Percentiles rank a stretch among this genome's conserved stretches.
phyloP scores from a whole-genome alignment of 2,113 vertebrate genomes.

The Albula glossodonta region DNA sequence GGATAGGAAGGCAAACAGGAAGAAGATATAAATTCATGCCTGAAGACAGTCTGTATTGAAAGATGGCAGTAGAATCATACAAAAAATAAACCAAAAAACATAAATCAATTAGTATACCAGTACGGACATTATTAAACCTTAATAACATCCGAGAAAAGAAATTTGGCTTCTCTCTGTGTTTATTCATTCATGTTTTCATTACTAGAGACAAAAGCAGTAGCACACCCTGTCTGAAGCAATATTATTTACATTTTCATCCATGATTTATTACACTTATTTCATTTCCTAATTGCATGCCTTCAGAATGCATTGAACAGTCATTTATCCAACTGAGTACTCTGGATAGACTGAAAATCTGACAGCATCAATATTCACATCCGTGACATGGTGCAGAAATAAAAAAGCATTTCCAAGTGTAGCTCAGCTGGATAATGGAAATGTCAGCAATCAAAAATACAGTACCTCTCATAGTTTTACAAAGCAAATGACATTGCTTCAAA shows the following conservation, averaged over 20 bases:
- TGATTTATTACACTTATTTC: not conserved
- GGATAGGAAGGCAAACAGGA: constrained; percentile 54
- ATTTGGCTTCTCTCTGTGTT: constrained; percentile 71
- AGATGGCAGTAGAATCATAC: constrained; percentile 69
- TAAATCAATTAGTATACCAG: constrained; percentile 51
- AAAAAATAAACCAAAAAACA: constrained; percentile 43
- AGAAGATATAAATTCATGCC: constrained; percentile 60
- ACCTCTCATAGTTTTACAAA: not conserved
- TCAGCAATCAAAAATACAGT: not conserved
- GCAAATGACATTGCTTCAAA: constrained; percentile 57
- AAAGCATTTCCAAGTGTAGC: not conserved
- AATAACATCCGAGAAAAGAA: constrained; percentile 67
- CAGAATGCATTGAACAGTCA: not conserved
- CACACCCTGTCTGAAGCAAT: constrained; percentile 53
- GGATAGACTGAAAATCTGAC: not conserved
- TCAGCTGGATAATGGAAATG: not conserved
- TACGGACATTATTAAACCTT: constrained; percentile 58
- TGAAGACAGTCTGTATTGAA: constrained; percentile 57
- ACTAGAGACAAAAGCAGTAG: constrained; percentile 46
- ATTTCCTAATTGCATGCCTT: constrained; percentile 4
- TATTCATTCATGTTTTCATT: constrained; percentile 66
- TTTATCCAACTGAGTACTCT: not conserved
- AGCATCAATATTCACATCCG: not conserved
- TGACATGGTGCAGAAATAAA: not conserved
- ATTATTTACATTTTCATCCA: constrained; percentile 11